Evolutionary conservation across 2,113 vertebrate species (phyloP).

Genomic region (Epinephelus fuscoguttatus): DNA sequence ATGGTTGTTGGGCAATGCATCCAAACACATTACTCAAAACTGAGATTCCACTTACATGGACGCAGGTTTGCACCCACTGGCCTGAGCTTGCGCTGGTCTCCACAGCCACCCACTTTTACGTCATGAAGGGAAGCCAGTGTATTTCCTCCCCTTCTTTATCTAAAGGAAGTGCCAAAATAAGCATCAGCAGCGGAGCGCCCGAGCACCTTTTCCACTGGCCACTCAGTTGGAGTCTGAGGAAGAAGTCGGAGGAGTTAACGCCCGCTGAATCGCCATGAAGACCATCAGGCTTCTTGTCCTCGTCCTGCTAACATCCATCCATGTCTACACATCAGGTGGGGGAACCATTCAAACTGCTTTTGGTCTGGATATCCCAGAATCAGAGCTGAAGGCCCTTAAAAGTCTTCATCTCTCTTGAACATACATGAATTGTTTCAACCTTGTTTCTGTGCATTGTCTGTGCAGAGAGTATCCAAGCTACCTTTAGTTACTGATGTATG

Average conservation of each 20-base stretch:
- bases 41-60: slow-evolving; percentile 38
- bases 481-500: background rate
- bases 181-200: slow-evolving; percentile 42
- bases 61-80: slow-evolving; percentile 29
- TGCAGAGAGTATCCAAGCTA: background rate
- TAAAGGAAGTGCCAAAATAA: slow-evolving; percentile 82
- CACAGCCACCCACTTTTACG: slow-evolving; percentile 56
- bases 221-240: slow-evolving; percentile 30
- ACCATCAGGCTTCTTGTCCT: slow-evolving; percentile 42
- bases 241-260: slow-evolving; percentile 35
- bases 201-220: slow-evolving; percentile 59
- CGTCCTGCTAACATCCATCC: slow-evolving; percentile 47
- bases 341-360: background rate
- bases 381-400: background rate
- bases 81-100: slow-evolving; percentile 37
- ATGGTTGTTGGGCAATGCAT: slow-evolving; percentile 45
- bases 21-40: slow-evolving; percentile 34
- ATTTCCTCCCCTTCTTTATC: slow-evolving; percentile 80
- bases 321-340: slow-evolving; percentile 62
- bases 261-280: slow-evolving; percentile 65
- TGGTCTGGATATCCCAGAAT: background rate
- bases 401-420: background rate
- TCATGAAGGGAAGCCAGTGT: slow-evolving; percentile 72
- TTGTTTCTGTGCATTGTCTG: background rate
- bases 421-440: too few relatives aligned